phyloP scores from a whole-genome alignment of 1,140 invertebrate genomes.

The Vanessa tameamea region DNA sequence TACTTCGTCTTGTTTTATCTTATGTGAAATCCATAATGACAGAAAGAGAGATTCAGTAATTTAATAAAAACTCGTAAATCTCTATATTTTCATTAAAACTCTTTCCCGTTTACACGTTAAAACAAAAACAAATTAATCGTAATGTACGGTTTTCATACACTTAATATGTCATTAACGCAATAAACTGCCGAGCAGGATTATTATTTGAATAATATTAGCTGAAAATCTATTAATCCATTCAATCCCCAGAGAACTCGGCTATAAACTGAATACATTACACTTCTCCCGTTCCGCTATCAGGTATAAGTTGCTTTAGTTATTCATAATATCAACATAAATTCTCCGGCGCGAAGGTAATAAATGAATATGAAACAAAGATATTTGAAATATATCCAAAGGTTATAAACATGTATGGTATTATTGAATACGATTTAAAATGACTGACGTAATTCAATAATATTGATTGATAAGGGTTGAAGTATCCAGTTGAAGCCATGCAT shows the following conservation, averaged over 20 bases:
- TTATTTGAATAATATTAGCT: slow-evolving; percentile 5
- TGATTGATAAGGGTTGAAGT: slow-evolving; percentile 30
- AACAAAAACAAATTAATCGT: too few relatives aligned
- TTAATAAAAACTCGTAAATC: too few relatives aligned
- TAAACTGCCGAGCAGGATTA: not conserved
- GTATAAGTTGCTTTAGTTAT: slow-evolving; percentile 27
- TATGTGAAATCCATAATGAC: too few relatives aligned
- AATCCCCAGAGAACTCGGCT: slow-evolving; percentile 12
- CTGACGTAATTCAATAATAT: slow-evolving; percentile 33
- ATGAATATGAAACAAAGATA: slow-evolving; percentile 12
- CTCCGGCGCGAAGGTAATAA: slow-evolving; percentile 13
- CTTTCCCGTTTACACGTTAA: too few relatives aligned
- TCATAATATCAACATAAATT: slow-evolving; percentile 27
- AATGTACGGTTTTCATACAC: too few relatives aligned
- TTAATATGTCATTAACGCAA: not conserved
- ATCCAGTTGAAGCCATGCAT: slow-evolving; percentile 10
- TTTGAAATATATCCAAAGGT: slow-evolving; percentile 8
- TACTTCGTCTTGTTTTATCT: too few relatives aligned
- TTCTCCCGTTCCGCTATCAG: slow-evolving; percentile 19
- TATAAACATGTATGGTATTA: slow-evolving; percentile 13
- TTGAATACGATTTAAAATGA: slow-evolving; percentile 19
- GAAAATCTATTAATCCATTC: slow-evolving; percentile 15
- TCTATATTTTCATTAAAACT: too few relatives aligned
- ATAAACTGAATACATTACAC: slow-evolving; percentile 26
- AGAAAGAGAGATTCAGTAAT: too few relatives aligned